Evolutionary conservation across 2,888 invertebrate genomes (phyloP), one percentile per base, ranked within the genome.

Genomic region (Mimas tiliae): DNA sequence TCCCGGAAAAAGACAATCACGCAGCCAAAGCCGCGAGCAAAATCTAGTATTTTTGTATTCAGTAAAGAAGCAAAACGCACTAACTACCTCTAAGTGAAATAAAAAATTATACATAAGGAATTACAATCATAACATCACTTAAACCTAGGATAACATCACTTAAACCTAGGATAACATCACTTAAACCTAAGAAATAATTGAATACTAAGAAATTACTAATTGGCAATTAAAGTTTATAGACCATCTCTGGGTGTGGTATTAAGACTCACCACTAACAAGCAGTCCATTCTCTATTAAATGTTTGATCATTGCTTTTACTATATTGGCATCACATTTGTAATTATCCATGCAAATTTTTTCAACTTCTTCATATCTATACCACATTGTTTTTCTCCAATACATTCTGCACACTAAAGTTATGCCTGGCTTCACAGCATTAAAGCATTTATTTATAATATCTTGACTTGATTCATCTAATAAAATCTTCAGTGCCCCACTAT

Each of bases 401-500:
- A 58, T 12, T 12, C 38, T 58, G 19, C 58, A 38, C 9, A 58
- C 11, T 19, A 58, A 6, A 9, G 19, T 12, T 6, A 58, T 58
- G 11, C 58, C 58, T 42, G 58, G 58, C n/a, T 42, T 38, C 12
- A 42, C 38, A 19, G 19, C 42, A 19, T 42, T 19, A 38, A 42
- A 38, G n/a, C 58, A 58, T 19, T 58, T 58, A 12, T 11, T 16
- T 42, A 58, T 9, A 38, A 58, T 42, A 9, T 16, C 38, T 58
- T 58, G 58, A 58, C 16, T 58, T 19, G 11, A 12, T 19, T 58
- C 11, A 42, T 58, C 58, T 19, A 58, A 19, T 12, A 58, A 58
- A 42, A 11, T 19, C 42, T 42, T 58, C 38, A 58, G 6, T 42
- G 42, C 12, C 11, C 38, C 58, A 58, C 38, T 58, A 19, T 38